These are phyloP conservation scores for Enteromius treurensis DNA, from an alignment of 2,797 vertebrate species.

Conservation along the genomic window DNA sequence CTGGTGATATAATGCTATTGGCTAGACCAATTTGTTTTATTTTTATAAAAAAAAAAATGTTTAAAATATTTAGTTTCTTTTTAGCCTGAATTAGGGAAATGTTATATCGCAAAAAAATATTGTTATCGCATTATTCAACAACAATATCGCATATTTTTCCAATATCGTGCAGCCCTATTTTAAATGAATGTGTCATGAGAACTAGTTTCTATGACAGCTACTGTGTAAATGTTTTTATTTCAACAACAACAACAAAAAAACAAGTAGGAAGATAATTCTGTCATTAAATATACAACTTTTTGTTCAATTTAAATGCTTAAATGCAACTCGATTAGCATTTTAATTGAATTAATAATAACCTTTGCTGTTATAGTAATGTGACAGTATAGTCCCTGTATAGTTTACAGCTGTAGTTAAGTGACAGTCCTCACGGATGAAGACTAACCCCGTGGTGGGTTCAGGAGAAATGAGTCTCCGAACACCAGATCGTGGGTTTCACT, in stretches of 20 bases:
- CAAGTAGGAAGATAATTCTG: background rate
- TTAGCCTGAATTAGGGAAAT: too few relatives aligned
- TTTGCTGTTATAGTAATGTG: background rate
- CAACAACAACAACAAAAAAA: too few relatives aligned
- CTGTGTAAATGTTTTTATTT: background rate
- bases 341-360: background rate
- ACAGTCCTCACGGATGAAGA: background rate
- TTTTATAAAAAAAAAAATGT: too few relatives aligned
- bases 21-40: too few relatives aligned
- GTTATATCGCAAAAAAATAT: too few relatives aligned
- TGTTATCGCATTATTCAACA: too few relatives aligned
- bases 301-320: background rate
- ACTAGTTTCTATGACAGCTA: background rate
- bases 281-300: background rate
- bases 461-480: background rate
- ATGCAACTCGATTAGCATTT: background rate
- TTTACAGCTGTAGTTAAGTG: background rate
- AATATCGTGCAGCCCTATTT: background rate
- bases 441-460: background rate
- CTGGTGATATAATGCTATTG: too few relatives aligned
- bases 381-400: background rate
- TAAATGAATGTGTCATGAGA: background rate
- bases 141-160: too few relatives aligned
- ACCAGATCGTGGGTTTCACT: background rate
- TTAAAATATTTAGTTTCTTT: too few relatives aligned